Evolutionary conservation across 2,797 vertebrate species (phyloP), one percentile per base, ranked within the genome.

Genomic region (Parauchenoglanis punctatus): DNA sequence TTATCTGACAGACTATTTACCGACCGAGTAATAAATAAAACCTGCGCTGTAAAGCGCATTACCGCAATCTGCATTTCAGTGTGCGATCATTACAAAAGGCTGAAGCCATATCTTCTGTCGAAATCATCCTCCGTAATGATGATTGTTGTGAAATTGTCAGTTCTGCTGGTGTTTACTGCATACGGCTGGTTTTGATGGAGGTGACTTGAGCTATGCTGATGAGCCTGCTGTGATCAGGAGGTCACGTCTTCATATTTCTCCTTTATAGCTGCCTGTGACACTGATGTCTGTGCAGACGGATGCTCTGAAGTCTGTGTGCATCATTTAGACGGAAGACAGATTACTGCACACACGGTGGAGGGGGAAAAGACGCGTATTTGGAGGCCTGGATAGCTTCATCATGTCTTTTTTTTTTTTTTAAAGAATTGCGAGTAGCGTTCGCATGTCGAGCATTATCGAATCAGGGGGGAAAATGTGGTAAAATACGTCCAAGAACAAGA

Each of bases 151-250:
- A 61, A 61, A 31, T 85, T 49, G 31, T 75, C 70, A 7, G 83
- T 49, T 61, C n/a, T 49, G 15, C 72, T 63, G 70, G 70, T 76
- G 70, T 82, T 82, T 49, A 82, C 44, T 49, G 59, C 59, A 28
- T 49, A 6, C 61, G 44, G 25, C 59, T 46, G 59, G 17, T 28
- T 23, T n/a, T 20, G 40, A 20, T 13, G 54, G 35, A 59, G 56
- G 25, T 23, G 31, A 44, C 56, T 28, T 46, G 56, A 46, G 10
- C 25, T 61, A 31, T 49, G 56, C 4, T 76, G 70, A 75, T 85
- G 56, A 73, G 35, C 35, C 70, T 75, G 54, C 83, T 59, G 68
- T 28, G 68, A 84, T 75, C 59, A 28, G 49, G 23, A 28, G 25
- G 31, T 85, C 23, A 12, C 35, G 3, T 75, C 70, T 61, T 75